Evolutionary conservation across 2,888 invertebrate species (phyloP).

Genomic region (Palloptera scutellata): DNA sequence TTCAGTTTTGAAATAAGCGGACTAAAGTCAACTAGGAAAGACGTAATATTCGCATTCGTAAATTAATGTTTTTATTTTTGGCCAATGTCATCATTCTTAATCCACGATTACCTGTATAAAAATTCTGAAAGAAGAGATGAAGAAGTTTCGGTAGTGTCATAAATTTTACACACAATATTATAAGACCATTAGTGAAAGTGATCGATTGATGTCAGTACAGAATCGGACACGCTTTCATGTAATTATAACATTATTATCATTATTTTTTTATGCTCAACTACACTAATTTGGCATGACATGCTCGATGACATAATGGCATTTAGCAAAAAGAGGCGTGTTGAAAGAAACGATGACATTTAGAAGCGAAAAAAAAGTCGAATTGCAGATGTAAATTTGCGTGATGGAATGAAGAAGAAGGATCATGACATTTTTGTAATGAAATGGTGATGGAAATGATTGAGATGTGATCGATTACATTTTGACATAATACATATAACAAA

Average conservation of each 20-base stretch:
- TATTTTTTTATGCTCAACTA: slow-evolving; percentile 21
- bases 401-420: slow-evolving; percentile 8
- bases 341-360: background rate
- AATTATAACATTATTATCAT: slow-evolving; percentile 35
- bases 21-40: too few relatives aligned
- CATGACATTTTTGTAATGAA: slow-evolving; percentile 13
- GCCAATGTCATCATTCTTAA: too few relatives aligned
- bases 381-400: background rate
- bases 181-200: slow-evolving; percentile 53
- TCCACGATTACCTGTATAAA: too few relatives aligned
- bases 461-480: slow-evolving; percentile 62
- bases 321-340: too few relatives aligned
- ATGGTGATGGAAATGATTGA: slow-evolving; percentile 45
- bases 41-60: too few relatives aligned
- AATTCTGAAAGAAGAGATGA: background rate
- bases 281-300: slow-evolving; percentile 59
- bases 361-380: slow-evolving; percentile 5
- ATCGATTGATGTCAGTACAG: slow-evolving; percentile 46
- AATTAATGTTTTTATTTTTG: too few relatives aligned
- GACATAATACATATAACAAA: slow-evolving; percentile 51
- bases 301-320: background rate
- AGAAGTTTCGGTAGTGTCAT: background rate
- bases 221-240: slow-evolving; percentile 53
- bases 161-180: slow-evolving; percentile 39
- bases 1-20: too few relatives aligned